Percentiles rank a stretch among this genome's conserved stretches.
phyloP scores from a whole-genome alignment of 2,888 invertebrate genomes.

The Metalampra italica region DNA sequence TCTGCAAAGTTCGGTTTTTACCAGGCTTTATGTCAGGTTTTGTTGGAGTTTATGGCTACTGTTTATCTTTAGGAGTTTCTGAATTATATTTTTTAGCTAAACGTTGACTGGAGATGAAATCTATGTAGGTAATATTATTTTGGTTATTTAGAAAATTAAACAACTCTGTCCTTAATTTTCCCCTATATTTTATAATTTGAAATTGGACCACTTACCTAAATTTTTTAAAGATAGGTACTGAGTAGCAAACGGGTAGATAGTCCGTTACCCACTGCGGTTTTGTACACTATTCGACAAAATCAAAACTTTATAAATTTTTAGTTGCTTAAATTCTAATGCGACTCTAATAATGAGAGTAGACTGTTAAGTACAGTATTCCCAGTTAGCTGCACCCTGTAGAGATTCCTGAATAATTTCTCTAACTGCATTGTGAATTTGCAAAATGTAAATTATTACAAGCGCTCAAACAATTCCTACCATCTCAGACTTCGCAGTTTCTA shows the following conservation, averaged over 20 bases:
- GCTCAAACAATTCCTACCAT: slow-evolving; percentile 5
- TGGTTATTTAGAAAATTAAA: too few species aligned
- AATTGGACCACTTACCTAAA: too few species aligned
- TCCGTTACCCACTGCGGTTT: too few species aligned
- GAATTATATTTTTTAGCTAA: neutral
- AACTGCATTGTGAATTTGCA: neutral
- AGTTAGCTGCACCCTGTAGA: neutral
- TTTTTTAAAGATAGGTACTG: too few species aligned
- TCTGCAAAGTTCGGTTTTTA: neutral
- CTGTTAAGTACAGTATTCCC: neutral
- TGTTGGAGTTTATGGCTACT: neutral
- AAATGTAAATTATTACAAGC: slow-evolving; percentile 8
- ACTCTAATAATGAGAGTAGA: too few species aligned
- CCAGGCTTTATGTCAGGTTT: neutral
- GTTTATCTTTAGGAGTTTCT: neutral
- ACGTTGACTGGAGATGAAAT: neutral
- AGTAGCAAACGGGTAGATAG: too few species aligned
- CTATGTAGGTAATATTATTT: too few species aligned
- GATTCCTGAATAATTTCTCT: neutral
- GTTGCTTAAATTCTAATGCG: too few species aligned
- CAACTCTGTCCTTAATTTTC: too few species aligned
- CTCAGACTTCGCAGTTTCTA: slow-evolving; percentile 27
- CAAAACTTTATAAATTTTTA: too few species aligned
- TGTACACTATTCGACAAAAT: too few species aligned
- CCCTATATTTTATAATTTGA: too few species aligned